phyloP scores from a whole-genome alignment of 2,113 vertebrate species.

The Xiphophorus maculatus region DNA sequence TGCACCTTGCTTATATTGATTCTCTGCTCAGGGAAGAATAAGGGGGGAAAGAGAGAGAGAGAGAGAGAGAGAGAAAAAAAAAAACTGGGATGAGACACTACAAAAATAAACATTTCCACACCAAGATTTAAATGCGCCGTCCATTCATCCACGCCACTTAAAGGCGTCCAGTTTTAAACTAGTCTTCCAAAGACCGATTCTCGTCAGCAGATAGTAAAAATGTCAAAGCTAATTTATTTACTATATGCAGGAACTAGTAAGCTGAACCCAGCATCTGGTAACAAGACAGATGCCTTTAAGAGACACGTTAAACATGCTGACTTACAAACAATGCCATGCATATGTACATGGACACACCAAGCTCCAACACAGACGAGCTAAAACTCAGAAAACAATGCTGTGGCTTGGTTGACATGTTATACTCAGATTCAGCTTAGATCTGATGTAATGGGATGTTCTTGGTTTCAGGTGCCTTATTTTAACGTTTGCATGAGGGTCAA shows the following conservation, averaged over 20 bases:
- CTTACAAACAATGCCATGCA: conserved; percentile 51
- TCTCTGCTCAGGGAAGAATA: conserved; percentile 25
- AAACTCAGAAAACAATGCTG: neutral
- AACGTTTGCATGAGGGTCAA: neutral
- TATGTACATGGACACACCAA: conserved; percentile 2
- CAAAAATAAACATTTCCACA: conserved; percentile 63
- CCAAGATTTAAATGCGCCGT: conserved; percentile 29
- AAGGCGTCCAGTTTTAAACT: conserved; percentile 35
- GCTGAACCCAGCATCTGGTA: conserved; percentile 36
- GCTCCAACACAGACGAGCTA: conserved; percentile 27
- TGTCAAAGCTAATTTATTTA: conserved; percentile 30
- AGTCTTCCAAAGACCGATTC: conserved; percentile 39
- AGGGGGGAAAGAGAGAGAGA: neutral
- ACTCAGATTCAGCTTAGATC: conserved; percentile 22
- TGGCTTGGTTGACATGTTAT: conserved; percentile 19
- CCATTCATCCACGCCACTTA: conserved; percentile 23
- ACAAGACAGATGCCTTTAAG: conserved; percentile 17
- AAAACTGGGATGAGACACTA: conserved; percentile 16
- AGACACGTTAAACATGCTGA: conserved; percentile 37
- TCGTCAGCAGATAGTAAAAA: conserved; percentile 11
- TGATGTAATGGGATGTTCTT: conserved; percentile 21
- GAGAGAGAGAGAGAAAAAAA: conserved; percentile 1
- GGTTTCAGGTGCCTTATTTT: neutral
- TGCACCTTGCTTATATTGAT: conserved; percentile 20
- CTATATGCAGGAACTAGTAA: conserved; percentile 18